Evolutionary conservation across 2,113 vertebrate genomes (phyloP).

Genomic region (Galemys pyrenaicus): DNA sequence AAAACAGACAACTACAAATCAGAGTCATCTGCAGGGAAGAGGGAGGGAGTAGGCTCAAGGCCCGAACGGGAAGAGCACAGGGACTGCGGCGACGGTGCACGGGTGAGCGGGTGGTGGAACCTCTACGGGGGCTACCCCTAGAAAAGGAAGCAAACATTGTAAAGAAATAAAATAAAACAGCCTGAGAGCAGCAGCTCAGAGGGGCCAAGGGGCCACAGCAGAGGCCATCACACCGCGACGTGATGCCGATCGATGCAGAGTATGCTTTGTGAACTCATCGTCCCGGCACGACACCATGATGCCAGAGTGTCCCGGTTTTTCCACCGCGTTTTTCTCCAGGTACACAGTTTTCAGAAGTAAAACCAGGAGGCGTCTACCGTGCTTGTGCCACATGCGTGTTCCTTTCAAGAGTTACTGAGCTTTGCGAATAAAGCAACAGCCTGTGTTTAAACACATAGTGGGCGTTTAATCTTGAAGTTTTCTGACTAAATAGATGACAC

Average conservation of each 20-base stretch:
- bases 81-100: no score
- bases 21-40: no score
- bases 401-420: not conserved
- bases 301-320: not conserved
- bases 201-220: not conserved
- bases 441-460: not conserved
- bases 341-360: slow-evolving; percentile 4
- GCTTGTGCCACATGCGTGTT: not conserved
- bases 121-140: no score
- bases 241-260: not conserved
- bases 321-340: not conserved
- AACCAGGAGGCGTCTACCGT: not conserved
- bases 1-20: no score
- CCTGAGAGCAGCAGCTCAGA: not conserved
- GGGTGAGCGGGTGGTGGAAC: no score
- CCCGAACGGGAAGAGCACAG: no score
- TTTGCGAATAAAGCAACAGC: not conserved
- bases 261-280: not conserved
- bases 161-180: no score
- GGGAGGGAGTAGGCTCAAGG: no score
- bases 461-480: not conserved
- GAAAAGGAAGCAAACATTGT: no score
- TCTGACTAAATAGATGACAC: not conserved
- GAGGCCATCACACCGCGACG: no score
- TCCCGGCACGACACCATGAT: not conserved